Evolutionary conservation across 2,888 invertebrate species (phyloP).

Genomic region (Drosophila helvetica): DNA sequence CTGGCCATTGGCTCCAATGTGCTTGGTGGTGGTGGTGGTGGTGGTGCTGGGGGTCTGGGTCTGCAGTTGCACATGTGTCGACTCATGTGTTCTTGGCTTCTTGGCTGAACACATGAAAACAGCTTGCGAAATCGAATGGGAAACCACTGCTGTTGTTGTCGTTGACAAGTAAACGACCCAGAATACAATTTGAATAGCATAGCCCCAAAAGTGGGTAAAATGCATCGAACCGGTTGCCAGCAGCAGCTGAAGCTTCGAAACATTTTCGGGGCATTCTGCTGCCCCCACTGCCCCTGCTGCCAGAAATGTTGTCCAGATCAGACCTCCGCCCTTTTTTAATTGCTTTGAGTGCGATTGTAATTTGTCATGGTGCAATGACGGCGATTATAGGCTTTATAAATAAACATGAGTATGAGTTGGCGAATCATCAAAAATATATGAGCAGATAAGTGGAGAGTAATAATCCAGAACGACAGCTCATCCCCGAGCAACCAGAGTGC

Average conservation of each 20-base stretch:
- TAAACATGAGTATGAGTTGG: slow-evolving; percentile 32
- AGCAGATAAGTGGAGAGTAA: slow-evolving; percentile 8
- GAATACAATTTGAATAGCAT: slow-evolving; percentile 10
- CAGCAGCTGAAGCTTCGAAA: background rate
- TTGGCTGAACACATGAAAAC: slow-evolving; percentile 11
- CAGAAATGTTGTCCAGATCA: background rate
- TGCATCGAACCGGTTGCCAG: slow-evolving; percentile 11
- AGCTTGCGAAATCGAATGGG: slow-evolving; percentile 41
- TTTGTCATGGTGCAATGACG: slow-evolving; percentile 33
- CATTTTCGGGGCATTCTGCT: background rate
- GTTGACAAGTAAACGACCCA: slow-evolving; percentile 18
- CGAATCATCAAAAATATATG: background rate
- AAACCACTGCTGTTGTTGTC: slow-evolving; percentile 18
- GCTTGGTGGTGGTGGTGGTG: slow-evolving; percentile 12
- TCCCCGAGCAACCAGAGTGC: background rate
- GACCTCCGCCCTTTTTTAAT: slow-evolving; percentile 30
- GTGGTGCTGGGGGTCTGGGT: background rate
- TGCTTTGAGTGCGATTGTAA: slow-evolving; percentile 13
- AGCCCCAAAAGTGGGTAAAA: slow-evolving; percentile 6
- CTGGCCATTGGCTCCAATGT: slow-evolving; percentile 33
- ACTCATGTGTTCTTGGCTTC: slow-evolving; percentile 42
- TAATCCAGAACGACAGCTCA: slow-evolving; percentile 29
- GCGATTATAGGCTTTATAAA: slow-evolving; percentile 38
- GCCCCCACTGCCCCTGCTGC: background rate
- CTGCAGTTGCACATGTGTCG: slow-evolving; percentile 45